Percentiles rank a stretch among this genome's conserved stretches.
These are phyloP conservation scores for Upupa epops DNA, from an alignment of 2,113 vertebrate genomes.

Conservation along the genomic window DNA sequence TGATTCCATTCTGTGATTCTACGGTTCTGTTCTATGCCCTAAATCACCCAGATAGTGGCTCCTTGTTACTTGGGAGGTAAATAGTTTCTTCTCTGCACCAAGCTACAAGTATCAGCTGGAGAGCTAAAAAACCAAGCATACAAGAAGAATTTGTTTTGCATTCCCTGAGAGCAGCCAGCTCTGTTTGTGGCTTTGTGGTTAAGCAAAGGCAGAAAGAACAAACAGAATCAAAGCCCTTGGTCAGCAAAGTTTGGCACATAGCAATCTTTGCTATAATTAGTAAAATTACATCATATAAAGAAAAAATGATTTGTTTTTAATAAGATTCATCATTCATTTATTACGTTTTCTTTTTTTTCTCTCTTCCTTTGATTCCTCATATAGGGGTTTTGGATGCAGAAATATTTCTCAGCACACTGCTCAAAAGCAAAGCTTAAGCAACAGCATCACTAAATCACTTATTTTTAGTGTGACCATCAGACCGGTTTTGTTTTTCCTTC, in stretches of 20 bases:
- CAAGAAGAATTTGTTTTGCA: neutral
- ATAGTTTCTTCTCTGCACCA: neutral
- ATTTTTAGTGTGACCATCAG: neutral
- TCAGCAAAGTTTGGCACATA: neutral
- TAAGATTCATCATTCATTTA: neutral
- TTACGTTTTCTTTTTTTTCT: neutral
- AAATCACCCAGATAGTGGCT: neutral
- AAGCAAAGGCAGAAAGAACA: neutral
- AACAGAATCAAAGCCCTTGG: neutral
- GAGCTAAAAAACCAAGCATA: neutral
- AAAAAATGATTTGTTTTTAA: neutral
- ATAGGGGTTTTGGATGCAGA: neutral
- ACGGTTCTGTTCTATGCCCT: too few relatives aligned
- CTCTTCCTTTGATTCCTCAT: too few relatives aligned
- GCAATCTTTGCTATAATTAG: neutral
- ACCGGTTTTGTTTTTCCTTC: slow-evolving; percentile 5
- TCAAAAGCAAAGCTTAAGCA: neutral
- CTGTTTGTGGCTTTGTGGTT: neutral
- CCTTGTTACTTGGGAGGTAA: neutral
- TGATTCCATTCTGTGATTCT: too few relatives aligned
- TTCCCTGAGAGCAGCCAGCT: neutral
- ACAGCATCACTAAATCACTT: neutral
- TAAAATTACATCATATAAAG: too few relatives aligned
- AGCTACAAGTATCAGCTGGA: neutral
- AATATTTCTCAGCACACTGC: neutral